Conservation (phyloP, 2,113 vertebrate species). For the Hemiprocne comata region DNA sequence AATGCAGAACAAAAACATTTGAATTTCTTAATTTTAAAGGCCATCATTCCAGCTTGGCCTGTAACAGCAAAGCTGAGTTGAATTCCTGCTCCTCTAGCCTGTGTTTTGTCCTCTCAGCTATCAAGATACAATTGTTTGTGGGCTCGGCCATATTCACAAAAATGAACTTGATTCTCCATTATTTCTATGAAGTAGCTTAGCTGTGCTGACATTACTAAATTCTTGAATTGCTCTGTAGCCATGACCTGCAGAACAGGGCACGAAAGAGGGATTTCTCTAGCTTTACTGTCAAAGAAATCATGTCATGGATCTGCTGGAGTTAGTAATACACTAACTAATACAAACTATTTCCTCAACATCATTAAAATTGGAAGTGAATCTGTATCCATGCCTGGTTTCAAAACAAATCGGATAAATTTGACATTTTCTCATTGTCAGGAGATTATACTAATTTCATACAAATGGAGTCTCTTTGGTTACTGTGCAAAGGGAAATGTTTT, state of each 20-base stretch:
- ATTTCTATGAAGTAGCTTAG: not conserved
- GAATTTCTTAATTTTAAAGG: not conserved
- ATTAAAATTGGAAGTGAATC: not conserved
- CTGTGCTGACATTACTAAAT: not conserved
- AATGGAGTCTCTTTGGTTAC: not conserved
- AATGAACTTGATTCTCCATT: not conserved
- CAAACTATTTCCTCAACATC: not conserved
- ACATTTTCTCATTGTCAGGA: not conserved
- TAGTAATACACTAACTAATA: not conserved
- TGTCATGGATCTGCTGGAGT: not conserved
- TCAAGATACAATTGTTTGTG: not conserved
- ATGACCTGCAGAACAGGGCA: not conserved
- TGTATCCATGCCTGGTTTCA: not conserved
- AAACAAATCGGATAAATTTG: not conserved
- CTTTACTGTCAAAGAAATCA: not conserved
- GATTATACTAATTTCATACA: not conserved
- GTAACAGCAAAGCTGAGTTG: not conserved
- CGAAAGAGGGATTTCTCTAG: not conserved
- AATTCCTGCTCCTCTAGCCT: not conserved
- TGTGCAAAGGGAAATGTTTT: not conserved
- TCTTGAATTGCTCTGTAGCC: not conserved
- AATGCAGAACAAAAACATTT: not conserved
- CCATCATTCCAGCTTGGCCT: not conserved
- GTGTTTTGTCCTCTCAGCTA: not conserved
- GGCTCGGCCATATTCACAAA: not conserved